A percentile compares a stretch with the other conserved stretches of the same genome.
Evolutionary conservation across 2,797 vertebrate species (phyloP).

Genomic region (Falco novaeseelandiae): DNA sequence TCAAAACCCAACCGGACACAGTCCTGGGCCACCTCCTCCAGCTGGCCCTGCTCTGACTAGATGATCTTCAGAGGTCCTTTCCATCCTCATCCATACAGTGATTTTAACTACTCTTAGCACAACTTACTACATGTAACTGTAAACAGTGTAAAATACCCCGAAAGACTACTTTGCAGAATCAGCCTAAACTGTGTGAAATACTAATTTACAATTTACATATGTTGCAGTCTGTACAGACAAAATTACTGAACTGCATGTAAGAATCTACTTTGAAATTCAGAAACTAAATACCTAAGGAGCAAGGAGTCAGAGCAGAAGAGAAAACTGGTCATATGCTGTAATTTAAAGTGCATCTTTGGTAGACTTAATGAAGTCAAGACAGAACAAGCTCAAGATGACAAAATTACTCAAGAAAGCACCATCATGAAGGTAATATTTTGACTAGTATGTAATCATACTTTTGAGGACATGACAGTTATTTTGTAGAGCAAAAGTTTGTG

Average conservation of each 20-base stretch:
- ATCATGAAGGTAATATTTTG: background rate
- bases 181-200: background rate
- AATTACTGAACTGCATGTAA: background rate
- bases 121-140: background rate
- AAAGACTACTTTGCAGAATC: background rate
- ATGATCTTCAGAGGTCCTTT: background rate
- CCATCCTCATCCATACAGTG: background rate
- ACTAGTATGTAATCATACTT: background rate
- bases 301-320: background rate
- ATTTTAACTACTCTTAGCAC: background rate
- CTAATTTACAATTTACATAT: background rate
- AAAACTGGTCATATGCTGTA: background rate
- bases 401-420: conserved; percentile 7
- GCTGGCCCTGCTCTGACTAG: background rate
- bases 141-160: background rate
- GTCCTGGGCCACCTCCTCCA: background rate
- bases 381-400: background rate
- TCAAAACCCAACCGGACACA: background rate
- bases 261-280: background rate
- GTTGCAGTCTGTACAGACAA: background rate
- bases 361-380: background rate
- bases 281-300: background rate
- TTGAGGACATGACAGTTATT: background rate
- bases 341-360: background rate
- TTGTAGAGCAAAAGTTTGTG: background rate